Evolutionary conservation across 1,140 invertebrate species (phyloP).

Genomic region (Bactericera cockerelli): DNA sequence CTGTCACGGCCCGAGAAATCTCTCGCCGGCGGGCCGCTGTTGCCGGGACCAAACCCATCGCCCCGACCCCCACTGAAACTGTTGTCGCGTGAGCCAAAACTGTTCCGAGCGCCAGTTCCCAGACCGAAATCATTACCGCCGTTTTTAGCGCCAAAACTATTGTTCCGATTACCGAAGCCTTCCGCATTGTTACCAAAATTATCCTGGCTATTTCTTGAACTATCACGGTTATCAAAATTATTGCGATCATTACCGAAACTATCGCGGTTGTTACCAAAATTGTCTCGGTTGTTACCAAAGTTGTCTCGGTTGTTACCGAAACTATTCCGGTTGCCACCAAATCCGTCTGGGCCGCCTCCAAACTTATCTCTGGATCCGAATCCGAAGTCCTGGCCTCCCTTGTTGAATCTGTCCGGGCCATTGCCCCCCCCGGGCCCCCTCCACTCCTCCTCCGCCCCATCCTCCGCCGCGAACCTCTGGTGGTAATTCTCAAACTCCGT

Average conservation of each 20-base stretch:
- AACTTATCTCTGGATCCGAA: background rate
- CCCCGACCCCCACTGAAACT: slow-evolving; percentile 1
- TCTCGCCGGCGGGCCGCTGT: background rate
- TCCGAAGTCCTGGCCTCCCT: background rate
- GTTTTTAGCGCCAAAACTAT: too few relatives aligned
- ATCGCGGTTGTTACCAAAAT: too few relatives aligned
- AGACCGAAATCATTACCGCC: too few relatives aligned
- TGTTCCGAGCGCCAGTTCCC: too few relatives aligned
- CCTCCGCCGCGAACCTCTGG: background rate
- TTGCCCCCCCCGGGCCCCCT: background rate
- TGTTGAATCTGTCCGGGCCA: background rate
- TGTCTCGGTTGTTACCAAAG: too few relatives aligned
- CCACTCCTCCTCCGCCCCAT: background rate
- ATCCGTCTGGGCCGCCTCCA: background rate
- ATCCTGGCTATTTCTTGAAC: too few relatives aligned
- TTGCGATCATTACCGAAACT: slow-evolving; percentile 2
- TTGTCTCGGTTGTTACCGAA: slow-evolving; percentile 9
- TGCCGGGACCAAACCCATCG: slow-evolving; percentile 11
- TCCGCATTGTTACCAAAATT: too few relatives aligned
- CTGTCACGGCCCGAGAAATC: background rate
- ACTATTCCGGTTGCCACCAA: slow-evolving; percentile 4
- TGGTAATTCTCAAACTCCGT: slow-evolving; percentile 5
- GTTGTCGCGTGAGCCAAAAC: background rate
- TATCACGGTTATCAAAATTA: too few relatives aligned
- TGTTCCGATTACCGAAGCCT: too few relatives aligned